These are phyloP conservation scores for Oikopleura albicans DNA, from an alignment of 23 tunicate genomes.

Conservation along the genomic window DNA sequence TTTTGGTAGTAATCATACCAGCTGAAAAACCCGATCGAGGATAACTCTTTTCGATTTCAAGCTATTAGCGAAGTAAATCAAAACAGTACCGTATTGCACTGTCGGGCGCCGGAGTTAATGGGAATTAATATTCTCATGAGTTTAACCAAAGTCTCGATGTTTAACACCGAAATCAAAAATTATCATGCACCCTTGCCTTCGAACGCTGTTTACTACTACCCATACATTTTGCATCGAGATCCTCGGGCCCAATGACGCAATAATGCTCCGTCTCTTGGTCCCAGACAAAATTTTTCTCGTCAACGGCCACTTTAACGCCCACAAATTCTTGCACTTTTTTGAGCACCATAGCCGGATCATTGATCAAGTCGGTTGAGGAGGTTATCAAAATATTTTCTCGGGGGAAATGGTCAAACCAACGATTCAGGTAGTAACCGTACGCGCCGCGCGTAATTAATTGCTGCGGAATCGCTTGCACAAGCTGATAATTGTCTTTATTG, in stretches of 20 bases:
- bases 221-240: background rate
- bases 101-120: too few relatives aligned
- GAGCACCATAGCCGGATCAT: background rate
- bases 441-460: background rate
- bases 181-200: too few relatives aligned
- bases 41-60: too few relatives aligned
- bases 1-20: too few relatives aligned
- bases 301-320: background rate
- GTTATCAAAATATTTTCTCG: background rate
- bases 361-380: background rate
- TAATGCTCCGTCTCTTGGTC: background rate
- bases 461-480: background rate
- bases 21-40: too few relatives aligned
- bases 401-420: background rate
- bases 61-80: too few relatives aligned
- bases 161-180: too few relatives aligned
- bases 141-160: too few relatives aligned
- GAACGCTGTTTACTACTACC: background rate
- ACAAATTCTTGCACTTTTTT: background rate
- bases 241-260: conserved; percentile 1
- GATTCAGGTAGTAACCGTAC: conserved; percentile 8
- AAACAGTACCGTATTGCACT: too few relatives aligned
- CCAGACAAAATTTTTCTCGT: background rate
- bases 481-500: background rate
- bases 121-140: too few relatives aligned